Conservation (phyloP, 2,113 vertebrate species). For the Tursiops truncatus region DNA sequence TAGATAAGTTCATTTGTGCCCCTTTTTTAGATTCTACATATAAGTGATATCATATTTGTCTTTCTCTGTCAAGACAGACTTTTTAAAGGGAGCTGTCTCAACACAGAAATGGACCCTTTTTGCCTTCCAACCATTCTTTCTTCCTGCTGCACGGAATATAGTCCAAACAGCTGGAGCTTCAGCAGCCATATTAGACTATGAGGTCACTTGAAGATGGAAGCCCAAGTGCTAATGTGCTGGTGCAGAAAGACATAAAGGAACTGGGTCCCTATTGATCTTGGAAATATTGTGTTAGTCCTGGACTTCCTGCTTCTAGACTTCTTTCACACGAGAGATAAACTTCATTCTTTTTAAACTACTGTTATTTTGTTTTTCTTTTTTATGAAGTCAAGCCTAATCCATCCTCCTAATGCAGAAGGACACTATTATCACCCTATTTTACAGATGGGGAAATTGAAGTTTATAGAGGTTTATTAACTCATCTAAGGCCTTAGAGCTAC, state of each 20-base stretch:
- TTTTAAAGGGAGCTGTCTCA: neutral
- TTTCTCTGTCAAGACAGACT: too few species aligned
- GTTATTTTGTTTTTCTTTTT: conserved; percentile 2
- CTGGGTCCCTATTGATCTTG: neutral
- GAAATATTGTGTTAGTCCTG: neutral
- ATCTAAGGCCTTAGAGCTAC: neutral
- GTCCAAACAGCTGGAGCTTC: neutral
- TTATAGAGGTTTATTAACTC: neutral
- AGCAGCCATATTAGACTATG: neutral
- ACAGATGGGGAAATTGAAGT: neutral
- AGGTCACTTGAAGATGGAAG: neutral
- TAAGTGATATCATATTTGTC: too few species aligned
- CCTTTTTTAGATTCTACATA: too few species aligned
- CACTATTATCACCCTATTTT: neutral
- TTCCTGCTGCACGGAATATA: neutral
- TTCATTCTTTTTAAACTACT: neutral
- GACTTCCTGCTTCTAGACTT: neutral
- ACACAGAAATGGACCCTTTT: neutral
- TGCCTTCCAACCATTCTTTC: neutral
- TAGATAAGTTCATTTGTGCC: too few species aligned
- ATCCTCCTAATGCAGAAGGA: neutral
- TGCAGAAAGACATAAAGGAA: neutral
- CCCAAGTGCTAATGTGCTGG: neutral
- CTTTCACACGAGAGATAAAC: neutral
- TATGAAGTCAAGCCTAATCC: neutral